Base-by-base conservation (phyloP, 2,797 vertebrate genomes). In the Eupleurogrammus muticus region DNA sequence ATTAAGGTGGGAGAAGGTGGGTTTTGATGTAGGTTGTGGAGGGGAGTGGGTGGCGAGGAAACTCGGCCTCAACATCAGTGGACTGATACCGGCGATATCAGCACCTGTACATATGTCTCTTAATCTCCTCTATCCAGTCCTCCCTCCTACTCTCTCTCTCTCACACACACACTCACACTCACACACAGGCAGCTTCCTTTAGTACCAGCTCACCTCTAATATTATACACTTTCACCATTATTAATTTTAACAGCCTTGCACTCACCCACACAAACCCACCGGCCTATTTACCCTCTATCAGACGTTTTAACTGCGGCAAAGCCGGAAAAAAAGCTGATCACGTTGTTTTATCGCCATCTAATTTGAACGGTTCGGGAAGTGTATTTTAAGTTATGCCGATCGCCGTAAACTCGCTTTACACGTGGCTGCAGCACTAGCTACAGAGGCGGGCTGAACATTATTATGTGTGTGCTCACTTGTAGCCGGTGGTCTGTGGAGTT, bases 81-180 rank as follows among this genome's bases (percentile, higher is more conserved):
- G 94, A 91, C 95, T 96, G 95, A 95, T 92, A 93, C 89, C 80
- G 90, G 92, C 93, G 82, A 90, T 95, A 95, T 96, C 95, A 92
- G 89, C 92, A 90, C 92, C 94, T 95, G 94, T 95, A 96, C 94
- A 95, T 95, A 93, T 95, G 94, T 96, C 93, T 90, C 94, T 54
- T 96, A 95, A 96, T 96, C 94, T 95, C 94, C 51, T 62, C 48
- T 60, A 23, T 70, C 46, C 19, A 53, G 71, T 66, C 57, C 70
- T 75, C 55, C 50, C 21, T 77, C 49, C 48, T 28, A 28, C 6
- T 28, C 28, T 28, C 28, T 28, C 28, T 75, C 56, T 49, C 21
- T 77, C 50, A 46, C 14, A 42, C 42, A 40, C 66, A 56, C 40
- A 36, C 21, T 36, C 61, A 65, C 28, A 60, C 5, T 58, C 19